Conservation (phyloP, 2,797 vertebrate genomes). For the Emys orbicularis region DNA sequence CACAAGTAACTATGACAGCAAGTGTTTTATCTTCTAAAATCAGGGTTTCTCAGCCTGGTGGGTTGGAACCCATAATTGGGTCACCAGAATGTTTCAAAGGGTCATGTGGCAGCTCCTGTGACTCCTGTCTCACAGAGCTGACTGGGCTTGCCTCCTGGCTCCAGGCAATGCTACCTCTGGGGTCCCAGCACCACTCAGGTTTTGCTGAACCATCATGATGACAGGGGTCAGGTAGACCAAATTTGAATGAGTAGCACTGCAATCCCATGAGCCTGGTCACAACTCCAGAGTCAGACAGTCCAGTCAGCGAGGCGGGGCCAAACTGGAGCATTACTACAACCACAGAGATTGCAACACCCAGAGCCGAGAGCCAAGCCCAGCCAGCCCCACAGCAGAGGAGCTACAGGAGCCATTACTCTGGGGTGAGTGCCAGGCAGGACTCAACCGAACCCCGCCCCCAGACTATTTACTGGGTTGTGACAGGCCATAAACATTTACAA, state of each 20-base stretch:
- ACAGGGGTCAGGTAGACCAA: background rate
- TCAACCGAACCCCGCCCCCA: background rate
- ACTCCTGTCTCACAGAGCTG: background rate
- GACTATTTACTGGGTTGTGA: background rate
- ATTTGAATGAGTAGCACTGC: background rate
- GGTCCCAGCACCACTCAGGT: background rate
- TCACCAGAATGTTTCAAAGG: background rate
- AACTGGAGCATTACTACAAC: background rate
- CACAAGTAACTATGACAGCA: background rate
- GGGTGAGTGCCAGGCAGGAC: background rate
- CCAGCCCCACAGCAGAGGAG: background rate
- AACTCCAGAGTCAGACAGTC: background rate
- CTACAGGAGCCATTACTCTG: background rate
- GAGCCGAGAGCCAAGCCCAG: background rate
- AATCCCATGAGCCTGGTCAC: background rate
- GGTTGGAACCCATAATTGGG: background rate
- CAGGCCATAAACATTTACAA: background rate
- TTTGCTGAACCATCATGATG: background rate
- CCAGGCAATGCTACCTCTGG: background rate
- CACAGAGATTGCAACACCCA: background rate
- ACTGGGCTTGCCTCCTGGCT: background rate
- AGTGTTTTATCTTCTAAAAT: background rate
- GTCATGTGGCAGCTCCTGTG: background rate
- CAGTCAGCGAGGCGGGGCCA: background rate
- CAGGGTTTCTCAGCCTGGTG: background rate